phyloP scores from a whole-genome alignment of 2,797 vertebrate genomes.

The Babyrousa celebensis region DNA sequence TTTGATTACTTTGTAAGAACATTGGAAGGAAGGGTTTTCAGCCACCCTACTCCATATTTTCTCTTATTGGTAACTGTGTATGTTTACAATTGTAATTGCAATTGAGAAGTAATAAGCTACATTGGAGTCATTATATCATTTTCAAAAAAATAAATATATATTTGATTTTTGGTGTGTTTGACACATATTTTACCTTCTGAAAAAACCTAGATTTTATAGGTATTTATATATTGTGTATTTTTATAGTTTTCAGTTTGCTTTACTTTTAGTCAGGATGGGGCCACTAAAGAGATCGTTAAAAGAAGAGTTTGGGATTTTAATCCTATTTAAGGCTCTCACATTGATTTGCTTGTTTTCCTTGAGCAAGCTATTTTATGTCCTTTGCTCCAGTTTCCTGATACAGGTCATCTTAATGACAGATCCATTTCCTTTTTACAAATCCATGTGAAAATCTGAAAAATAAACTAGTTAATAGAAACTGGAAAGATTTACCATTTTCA shows the following conservation, averaged over 20 bases:
- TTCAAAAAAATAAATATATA: neutral
- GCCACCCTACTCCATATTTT: neutral
- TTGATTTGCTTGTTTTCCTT: neutral
- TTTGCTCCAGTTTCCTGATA: neutral
- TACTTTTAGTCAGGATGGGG: neutral
- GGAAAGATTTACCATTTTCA: neutral
- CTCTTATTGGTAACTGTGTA: neutral
- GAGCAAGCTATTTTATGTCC: neutral
- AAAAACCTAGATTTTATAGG: neutral
- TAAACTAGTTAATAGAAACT: neutral
- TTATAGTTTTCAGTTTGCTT: constrained; percentile 2
- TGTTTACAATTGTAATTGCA: neutral
- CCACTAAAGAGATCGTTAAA: neutral
- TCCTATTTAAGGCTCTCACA: neutral
- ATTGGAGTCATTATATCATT: neutral
- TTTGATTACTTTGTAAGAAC: neutral
- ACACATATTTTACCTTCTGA: neutral
- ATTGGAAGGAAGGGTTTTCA: neutral
- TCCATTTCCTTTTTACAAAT: neutral
- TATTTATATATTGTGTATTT: neutral
- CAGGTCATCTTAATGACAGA: neutral
- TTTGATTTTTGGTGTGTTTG: neutral
- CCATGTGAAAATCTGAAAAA: neutral
- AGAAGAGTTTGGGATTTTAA: neutral
- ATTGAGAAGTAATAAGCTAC: neutral